These are phyloP conservation scores for Serinus canaria DNA, from an alignment of 2,113 vertebrate genomes.

Conservation along the genomic window DNA sequence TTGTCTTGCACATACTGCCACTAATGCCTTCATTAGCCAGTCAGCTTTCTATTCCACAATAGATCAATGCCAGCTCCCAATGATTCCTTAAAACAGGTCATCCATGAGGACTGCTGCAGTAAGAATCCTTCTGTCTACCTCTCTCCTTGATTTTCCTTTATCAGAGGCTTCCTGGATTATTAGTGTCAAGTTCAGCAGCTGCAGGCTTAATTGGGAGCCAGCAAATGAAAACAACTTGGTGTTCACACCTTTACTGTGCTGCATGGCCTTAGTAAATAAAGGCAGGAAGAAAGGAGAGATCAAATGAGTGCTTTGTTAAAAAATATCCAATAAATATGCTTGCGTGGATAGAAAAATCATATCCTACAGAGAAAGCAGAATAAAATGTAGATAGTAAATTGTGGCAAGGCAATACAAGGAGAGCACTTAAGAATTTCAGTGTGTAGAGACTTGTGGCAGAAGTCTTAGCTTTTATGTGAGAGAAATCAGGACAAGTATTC, in stretches of 20 bases:
- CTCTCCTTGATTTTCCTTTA: neutral
- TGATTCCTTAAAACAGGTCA: slow-evolving; percentile 37
- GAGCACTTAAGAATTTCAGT: neutral
- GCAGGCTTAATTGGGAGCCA: neutral
- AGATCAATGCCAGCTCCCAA: neutral
- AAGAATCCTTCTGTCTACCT: neutral
- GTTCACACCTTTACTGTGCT: neutral
- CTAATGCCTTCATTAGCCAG: neutral
- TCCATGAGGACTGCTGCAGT: neutral
- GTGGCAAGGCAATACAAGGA: neutral
- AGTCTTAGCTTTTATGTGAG: neutral
- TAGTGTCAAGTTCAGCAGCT: neutral
- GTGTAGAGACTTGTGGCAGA: neutral
- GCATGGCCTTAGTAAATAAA: slow-evolving; percentile 11
- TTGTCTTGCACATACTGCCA: neutral
- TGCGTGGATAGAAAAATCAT: neutral
- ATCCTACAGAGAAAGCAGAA: slow-evolving; percentile 10
- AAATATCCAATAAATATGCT: neutral
- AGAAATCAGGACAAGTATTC: neutral
- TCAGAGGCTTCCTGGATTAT: neutral
- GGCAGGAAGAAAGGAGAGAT: neutral
- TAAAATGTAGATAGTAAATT: neutral
- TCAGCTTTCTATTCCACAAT: neutral
- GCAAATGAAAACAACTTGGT: neutral
- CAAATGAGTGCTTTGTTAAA: neutral